Evolutionary conservation across 2,113 vertebrate genomes (phyloP), one percentile per base, ranked within the genome.

Genomic region (Climacteris rufus): DNA sequence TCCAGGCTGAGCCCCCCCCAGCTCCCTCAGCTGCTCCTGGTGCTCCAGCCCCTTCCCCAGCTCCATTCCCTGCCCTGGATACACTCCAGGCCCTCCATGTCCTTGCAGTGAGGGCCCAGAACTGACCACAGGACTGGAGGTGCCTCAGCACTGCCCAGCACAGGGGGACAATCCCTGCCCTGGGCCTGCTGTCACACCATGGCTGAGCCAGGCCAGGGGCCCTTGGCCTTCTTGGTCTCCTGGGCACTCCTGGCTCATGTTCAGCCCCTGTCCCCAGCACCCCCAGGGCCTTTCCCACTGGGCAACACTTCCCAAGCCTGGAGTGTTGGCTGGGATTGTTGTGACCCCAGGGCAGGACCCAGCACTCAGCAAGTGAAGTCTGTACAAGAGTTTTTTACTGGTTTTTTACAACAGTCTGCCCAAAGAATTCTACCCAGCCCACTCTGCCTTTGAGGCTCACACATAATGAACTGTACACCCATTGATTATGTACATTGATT

Each of bases 71-170:
- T 30, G 11, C 56, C 2, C 65, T 47, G 40, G 13, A 30, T 24
- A 3, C 1, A 0, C 23, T 76, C 71, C 61, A 59, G 61, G 31
- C 10, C 54, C 39, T 87, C 47, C 3, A 11, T 6, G 19, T 45
- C 54, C 2, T 20, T n/a, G 64, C 2, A 7, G 1, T 2, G 23
- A 40, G 30, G 13, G 9, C n/a, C 30, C 56, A 30, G 2, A 53
- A 47, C 6, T 11, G 49, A 2, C 24, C 18, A 16, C 75, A 56
- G 65, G 10, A 3, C 2, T 17, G 2, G 23, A 63, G n/a, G 13
- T 39, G 54, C 49, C 65, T 30, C 47, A 45, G 3, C 64, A 61
- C 47, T n/a, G 74, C 47, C 6, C 28, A 54, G 28, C 1, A 5
- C 8, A 44, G 54, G 54, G 39, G 65, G 13, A n/a, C 39, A 61